Percentiles rank a stretch among this genome's conserved stretches.
Conservation (phyloP, 2,888 invertebrate species). For the Bugula neritina region DNA sequence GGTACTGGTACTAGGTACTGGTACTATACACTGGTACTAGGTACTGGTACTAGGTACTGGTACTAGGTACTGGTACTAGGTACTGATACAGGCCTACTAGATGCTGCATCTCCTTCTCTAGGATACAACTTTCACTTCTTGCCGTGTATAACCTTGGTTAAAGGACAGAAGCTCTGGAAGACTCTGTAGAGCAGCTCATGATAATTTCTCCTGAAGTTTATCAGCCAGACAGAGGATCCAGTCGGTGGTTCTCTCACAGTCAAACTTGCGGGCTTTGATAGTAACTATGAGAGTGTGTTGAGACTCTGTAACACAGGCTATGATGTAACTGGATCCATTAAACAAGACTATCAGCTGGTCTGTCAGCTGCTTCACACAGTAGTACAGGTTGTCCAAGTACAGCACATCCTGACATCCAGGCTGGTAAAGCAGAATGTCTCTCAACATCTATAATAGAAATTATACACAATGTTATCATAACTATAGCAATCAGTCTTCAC, state of each 20-base stretch:
- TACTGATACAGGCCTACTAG: neutral
- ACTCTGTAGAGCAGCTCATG: too few relatives aligned
- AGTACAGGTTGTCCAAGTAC: conserved; percentile 22
- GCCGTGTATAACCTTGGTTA: too few relatives aligned
- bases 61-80: neutral
- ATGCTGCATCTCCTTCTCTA: neutral
- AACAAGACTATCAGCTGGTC: conserved; percentile 12
- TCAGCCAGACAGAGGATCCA: neutral
- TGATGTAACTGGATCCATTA: conserved; percentile 17
- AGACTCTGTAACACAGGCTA: conserved; percentile 18
- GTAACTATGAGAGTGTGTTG: conserved; percentile 1
- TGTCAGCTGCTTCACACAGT: conserved; percentile 24
- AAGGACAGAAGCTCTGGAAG: too few relatives aligned
- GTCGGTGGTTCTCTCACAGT: conserved; percentile 4
- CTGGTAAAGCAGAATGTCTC: conserved; percentile 14
- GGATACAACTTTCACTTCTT: too few relatives aligned
- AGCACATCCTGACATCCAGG: conserved; percentile 18
- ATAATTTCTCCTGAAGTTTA: neutral
- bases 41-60: too few relatives aligned
- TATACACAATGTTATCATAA: neutral
- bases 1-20: too few relatives aligned
- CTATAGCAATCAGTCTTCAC: neutral
- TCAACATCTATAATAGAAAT: conserved; percentile 5
- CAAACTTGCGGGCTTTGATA: conserved; percentile 8
- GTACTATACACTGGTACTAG: too few relatives aligned